Conservation (phyloP, 2,888 invertebrate genomes). For the Drosophila planitibia region DNA sequence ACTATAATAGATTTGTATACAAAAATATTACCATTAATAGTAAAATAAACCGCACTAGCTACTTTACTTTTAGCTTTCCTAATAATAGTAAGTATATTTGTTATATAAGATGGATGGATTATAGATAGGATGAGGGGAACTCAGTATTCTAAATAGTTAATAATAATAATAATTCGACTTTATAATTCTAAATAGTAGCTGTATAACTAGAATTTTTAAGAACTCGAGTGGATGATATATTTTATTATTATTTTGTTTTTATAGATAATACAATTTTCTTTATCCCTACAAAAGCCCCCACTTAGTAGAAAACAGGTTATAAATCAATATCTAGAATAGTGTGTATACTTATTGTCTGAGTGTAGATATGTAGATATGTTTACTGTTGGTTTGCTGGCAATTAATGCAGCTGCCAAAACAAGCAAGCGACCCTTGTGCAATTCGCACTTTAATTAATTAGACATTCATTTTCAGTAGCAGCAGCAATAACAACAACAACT, state of each 20-base stretch:
- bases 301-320: not conserved
- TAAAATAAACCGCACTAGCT: not conserved
- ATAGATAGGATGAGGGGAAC: fast-evolving
- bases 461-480: slow-evolving; percentile 71
- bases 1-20: not conserved
- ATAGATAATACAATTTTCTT: not conserved
- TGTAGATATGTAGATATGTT: slow-evolving; percentile 43
- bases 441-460: slow-evolving; percentile 81
- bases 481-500: slow-evolving; percentile 20
- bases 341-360: not conserved
- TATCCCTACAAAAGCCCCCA: not conserved
- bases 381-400: slow-evolving; percentile 49
- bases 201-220: not conserved
- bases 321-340: not conserved
- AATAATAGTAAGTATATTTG: not conserved
- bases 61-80: not conserved
- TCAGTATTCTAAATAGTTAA: not conserved
- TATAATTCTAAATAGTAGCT: not conserved
- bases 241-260: not conserved
- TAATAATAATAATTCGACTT: not conserved
- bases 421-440: slow-evolving; percentile 54
- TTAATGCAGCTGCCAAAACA: slow-evolving; percentile 69
- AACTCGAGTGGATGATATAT: not conserved
- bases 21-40: not conserved
- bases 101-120: not conserved